phyloP scores from a whole-genome alignment of 2,113 vertebrate genomes.

The Craseonycteris thonglongyai region DNA sequence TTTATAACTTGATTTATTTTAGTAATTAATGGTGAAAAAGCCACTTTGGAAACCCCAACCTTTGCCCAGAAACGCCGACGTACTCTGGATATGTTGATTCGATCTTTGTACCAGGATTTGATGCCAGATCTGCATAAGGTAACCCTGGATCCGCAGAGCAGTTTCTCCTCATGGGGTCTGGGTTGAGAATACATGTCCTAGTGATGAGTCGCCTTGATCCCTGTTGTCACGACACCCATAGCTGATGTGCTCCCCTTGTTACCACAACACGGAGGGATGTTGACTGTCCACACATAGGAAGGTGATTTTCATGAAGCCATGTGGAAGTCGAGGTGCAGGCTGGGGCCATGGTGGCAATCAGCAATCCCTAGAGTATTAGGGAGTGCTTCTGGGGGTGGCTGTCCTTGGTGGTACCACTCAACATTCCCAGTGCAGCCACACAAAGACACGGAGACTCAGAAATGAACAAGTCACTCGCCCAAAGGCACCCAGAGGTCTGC shows the following conservation, averaged over 20 bases:
- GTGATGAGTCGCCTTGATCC: background rate
- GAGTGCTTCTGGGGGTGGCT: background rate
- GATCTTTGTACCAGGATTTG: constrained; percentile 95
- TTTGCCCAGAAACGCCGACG: constrained; percentile 98
- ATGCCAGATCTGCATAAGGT: constrained; percentile 97
- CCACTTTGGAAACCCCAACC: constrained; percentile 97
- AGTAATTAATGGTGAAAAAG: constrained; percentile 99
- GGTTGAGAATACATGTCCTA: background rate
- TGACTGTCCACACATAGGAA: background rate
- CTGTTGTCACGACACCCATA: background rate
- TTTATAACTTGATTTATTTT: constrained; percentile 49
- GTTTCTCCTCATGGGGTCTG: background rate
- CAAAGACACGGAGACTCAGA: background rate
- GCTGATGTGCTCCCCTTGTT: background rate
- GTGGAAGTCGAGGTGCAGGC: background rate
- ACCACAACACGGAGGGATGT: background rate
- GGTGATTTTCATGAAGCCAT: background rate
- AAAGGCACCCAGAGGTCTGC: background rate
- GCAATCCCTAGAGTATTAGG: background rate
- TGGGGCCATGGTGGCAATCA: fast-evolving
- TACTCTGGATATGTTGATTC: constrained; percentile 98
- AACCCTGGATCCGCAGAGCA: constrained; percentile 30
- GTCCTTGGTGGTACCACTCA: background rate
- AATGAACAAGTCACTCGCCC: background rate
- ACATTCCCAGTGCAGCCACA: background rate